Conservation (phyloP, 2,113 vertebrate genomes). For the Ceyx cyanopectus region DNA sequence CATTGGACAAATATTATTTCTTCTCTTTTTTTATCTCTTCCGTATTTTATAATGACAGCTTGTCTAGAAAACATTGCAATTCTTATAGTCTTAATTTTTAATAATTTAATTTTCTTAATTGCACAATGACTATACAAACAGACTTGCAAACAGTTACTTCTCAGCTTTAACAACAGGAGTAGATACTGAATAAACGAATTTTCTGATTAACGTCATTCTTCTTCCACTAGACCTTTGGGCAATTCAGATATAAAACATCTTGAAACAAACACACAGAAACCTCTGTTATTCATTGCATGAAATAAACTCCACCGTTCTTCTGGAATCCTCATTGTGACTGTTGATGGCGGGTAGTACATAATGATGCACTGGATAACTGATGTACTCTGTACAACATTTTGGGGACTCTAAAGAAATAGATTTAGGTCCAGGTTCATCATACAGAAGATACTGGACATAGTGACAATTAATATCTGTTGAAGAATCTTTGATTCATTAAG, state of each 20-base stretch:
- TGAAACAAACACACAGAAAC: background rate
- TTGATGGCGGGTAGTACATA: background rate
- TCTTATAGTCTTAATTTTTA: background rate
- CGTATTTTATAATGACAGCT: background rate
- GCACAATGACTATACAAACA: background rate
- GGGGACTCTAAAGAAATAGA: background rate
- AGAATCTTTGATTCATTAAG: background rate
- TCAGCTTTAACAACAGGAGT: background rate
- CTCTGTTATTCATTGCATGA: background rate
- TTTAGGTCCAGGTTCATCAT: background rate
- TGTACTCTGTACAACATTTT: background rate
- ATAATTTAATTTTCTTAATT: background rate
- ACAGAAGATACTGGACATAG: background rate
- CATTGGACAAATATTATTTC: background rate
- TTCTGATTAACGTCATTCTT: background rate
- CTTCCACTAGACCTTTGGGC: background rate
- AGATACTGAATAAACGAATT: background rate
- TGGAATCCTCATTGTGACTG: accelerated
- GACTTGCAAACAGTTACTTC: background rate
- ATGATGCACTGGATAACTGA: background rate
- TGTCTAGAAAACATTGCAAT: background rate
- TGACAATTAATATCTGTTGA: accelerated
- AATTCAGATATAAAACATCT: background rate
- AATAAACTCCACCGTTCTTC: background rate
- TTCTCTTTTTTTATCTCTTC: background rate